These are phyloP conservation scores for Trachelus iudaicus DNA, from an alignment of 2,888 invertebrate species.

Conservation along the genomic window DNA sequence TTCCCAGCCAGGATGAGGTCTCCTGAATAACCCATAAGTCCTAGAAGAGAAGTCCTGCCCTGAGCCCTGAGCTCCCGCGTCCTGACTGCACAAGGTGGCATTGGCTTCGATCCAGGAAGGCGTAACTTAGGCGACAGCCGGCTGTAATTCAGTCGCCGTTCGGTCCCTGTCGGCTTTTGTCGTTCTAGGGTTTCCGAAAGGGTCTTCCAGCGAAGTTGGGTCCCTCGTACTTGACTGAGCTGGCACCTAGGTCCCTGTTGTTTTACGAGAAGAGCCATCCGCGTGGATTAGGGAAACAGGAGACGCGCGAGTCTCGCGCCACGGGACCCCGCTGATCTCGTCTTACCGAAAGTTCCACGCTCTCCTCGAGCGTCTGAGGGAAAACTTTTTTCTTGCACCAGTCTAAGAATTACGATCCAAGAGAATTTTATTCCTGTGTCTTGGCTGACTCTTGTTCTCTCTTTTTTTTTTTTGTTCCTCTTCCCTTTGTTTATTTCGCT, in stretches of 20 bases:
- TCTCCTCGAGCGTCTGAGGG: neutral
- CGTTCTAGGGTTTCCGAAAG: neutral
- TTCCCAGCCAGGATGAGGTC: slow-evolving; percentile 31
- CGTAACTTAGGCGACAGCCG: slow-evolving; percentile 42
- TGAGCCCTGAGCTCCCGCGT: neutral
- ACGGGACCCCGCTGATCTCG: neutral
- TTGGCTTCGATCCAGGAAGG: slow-evolving; percentile 50
- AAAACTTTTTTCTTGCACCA: neutral
- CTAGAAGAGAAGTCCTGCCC: slow-evolving; percentile 38
- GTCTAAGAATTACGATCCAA: neutral
- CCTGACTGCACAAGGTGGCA: neutral
- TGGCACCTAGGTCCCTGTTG: slow-evolving; percentile 12
- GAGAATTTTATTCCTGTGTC: neutral
- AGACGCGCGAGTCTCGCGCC: slow-evolving; percentile 1
- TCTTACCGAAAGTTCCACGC: neutral
- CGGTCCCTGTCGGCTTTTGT: neutral
- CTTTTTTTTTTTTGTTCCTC: neutral
- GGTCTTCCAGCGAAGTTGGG: neutral
- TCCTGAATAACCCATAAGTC: slow-evolving; percentile 60
- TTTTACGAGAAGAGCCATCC: slow-evolving; percentile 16
- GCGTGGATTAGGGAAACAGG: slow-evolving; percentile 13
- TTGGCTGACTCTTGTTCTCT: neutral
- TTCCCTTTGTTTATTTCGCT: neutral
- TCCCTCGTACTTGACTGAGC: neutral
- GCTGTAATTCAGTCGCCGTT: slow-evolving; percentile 22